A percentile compares a stretch with the other conserved stretches of the same genome.
phyloP scores from a whole-genome alignment of 2,113 vertebrate species.

The Pycnonotus jocosus region DNA sequence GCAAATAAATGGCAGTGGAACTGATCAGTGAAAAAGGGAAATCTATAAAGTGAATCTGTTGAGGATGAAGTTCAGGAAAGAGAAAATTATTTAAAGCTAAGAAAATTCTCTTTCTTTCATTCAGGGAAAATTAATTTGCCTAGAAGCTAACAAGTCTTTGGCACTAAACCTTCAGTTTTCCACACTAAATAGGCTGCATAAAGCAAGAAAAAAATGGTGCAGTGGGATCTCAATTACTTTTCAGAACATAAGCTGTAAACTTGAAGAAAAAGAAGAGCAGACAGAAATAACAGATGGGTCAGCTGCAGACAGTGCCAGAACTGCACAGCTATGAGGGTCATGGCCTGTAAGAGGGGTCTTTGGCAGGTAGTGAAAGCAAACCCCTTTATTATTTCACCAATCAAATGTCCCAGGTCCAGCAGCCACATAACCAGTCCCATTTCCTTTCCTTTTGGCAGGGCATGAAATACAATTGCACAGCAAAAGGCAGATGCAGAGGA shows the following conservation, averaged over 20 bases:
- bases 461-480: background rate
- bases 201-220: background rate
- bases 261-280: background rate
- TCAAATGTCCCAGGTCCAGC: background rate
- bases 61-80: background rate
- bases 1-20: background rate
- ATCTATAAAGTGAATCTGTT: background rate
- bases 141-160: background rate
- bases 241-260: background rate
- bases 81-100: background rate
- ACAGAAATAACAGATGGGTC: background rate
- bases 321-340: background rate
- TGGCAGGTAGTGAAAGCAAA: background rate
- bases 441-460: background rate
- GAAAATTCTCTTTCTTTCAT: background rate
- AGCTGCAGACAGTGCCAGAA: background rate
- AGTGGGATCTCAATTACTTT: background rate
- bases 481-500: background rate
- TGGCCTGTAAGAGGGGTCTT: background rate
- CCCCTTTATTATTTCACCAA: background rate
- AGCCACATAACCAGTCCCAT: background rate
- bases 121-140: constrained; percentile 4
- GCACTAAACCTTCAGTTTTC: background rate
- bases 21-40: background rate
- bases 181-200: background rate